Conservation (phyloP, 2,113 vertebrate species). For the Amia ocellicauda region DNA sequence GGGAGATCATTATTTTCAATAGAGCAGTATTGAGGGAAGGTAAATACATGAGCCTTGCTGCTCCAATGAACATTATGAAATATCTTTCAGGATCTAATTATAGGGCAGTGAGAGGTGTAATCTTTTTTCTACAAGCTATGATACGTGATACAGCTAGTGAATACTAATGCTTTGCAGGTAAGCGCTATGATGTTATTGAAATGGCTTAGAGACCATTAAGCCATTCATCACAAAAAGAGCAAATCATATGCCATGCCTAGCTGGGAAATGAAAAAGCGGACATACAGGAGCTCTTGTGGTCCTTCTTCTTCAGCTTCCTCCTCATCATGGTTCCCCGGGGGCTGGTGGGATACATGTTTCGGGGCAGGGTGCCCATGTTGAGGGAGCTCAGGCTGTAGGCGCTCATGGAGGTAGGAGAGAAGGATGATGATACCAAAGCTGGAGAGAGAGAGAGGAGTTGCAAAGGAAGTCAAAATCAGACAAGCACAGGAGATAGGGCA, state of each 20-base stretch:
- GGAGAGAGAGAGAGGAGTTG: constrained; percentile 56
- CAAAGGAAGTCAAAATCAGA: neutral
- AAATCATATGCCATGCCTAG: constrained; percentile 1
- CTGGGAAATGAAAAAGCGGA: constrained; percentile 35
- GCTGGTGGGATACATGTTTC: constrained; percentile 94
- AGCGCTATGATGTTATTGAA: too few species aligned
- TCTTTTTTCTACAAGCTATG: constrained; percentile 4
- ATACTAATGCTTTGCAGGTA: too few species aligned
- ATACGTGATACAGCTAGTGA: too few species aligned
- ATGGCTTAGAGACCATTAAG: too few species aligned
- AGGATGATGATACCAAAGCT: constrained; percentile 89
- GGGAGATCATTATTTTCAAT: constrained; percentile 30
- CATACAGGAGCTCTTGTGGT: constrained; percentile 97
- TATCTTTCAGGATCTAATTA: constrained; percentile 46
- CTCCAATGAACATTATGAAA: constrained; percentile 31
- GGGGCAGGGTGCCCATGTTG: constrained; percentile 91
- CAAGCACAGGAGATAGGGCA: constrained; percentile 4
- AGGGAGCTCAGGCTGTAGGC: constrained; percentile 97
- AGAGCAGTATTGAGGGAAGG: neutral
- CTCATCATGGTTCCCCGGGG: constrained; percentile 93
- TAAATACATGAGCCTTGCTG: constrained; percentile 9
- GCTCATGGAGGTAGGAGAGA: constrained; percentile 96
- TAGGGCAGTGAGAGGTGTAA: constrained; percentile 35
- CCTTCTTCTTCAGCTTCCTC: constrained; percentile 94
- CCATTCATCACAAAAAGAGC: too few species aligned